phyloP scores from a whole-genome alignment of 2,797 vertebrate species.

The Halcyon smyrnensis region DNA sequence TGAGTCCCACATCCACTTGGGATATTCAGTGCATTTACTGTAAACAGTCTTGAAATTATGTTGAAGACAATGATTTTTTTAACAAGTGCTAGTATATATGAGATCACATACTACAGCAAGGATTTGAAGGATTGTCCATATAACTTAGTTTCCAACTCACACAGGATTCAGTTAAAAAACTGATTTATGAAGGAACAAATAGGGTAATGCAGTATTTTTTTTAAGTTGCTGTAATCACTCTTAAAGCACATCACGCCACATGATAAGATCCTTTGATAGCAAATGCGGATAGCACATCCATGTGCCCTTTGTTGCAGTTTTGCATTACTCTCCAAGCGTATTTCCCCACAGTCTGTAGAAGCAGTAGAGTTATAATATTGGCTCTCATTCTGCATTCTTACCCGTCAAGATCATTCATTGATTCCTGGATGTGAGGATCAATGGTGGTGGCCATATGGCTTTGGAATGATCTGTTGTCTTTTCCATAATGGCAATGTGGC shows the following conservation, averaged over 20 bases:
- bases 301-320: constrained; percentile 52
- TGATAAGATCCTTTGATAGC: constrained; percentile 36
- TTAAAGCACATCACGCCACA: neutral
- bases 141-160: neutral
- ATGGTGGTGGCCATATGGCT: constrained; percentile 68
- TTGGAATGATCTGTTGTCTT: constrained; percentile 70
- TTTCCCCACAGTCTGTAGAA: neutral
- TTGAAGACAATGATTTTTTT: neutral
- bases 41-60: neutral
- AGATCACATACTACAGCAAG: neutral
- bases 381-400: constrained; percentile 27
- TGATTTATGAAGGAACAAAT: constrained; percentile 56
- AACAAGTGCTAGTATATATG: neutral
- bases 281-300: constrained; percentile 5
- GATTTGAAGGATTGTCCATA: neutral
- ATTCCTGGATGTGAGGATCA: constrained; percentile 57
- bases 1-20: neutral
- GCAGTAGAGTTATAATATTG: constrained; percentile 14
- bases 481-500: constrained; percentile 59
- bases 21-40: neutral
- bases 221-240: constrained; percentile 34
- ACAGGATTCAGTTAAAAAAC: neutral
- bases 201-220: neutral
- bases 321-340: neutral
- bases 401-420: constrained; percentile 68